These are phyloP conservation scores for Plebejus melissa DNA, from an alignment of 2,888 invertebrate genomes.

Conservation along the genomic window DNA sequence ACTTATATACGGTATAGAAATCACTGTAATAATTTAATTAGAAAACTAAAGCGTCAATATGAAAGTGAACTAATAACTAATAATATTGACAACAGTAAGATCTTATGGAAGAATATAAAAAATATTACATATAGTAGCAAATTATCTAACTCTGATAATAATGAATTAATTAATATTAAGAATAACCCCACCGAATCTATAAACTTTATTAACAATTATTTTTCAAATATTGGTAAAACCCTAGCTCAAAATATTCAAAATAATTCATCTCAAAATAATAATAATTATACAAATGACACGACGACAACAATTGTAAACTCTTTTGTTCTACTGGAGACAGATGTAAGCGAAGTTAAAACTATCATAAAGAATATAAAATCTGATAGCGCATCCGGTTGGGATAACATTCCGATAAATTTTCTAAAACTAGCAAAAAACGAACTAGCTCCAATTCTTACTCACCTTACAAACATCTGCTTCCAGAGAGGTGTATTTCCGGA, in stretches of 20 bases:
- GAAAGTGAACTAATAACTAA: background rate
- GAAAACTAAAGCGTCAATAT: background rate
- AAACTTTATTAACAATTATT: background rate
- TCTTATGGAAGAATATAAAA: background rate
- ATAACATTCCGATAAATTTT: background rate
- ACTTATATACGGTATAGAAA: background rate
- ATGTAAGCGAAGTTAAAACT: background rate
- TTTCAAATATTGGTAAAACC: background rate
- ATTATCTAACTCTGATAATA: background rate
- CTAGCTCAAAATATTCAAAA: no score
- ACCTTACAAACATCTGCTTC: background rate
- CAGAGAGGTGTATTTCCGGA: background rate
- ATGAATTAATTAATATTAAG: background rate
- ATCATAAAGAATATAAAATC: background rate
- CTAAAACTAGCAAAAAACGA: background rate
- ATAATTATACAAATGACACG: no score
- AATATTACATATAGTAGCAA: background rate
- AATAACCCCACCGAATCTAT: background rate
- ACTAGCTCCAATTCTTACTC: background rate
- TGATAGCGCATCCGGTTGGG: constrained; percentile 12
- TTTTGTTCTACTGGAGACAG: background rate
- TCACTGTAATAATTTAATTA: background rate
- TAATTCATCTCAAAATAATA: no score
- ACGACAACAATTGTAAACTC: no score
- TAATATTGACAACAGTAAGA: background rate